A percentile compares a stretch with the other conserved stretches of the same genome.
Conservation (phyloP, 2,113 vertebrate species). For the Anolis carolinensis region DNA sequence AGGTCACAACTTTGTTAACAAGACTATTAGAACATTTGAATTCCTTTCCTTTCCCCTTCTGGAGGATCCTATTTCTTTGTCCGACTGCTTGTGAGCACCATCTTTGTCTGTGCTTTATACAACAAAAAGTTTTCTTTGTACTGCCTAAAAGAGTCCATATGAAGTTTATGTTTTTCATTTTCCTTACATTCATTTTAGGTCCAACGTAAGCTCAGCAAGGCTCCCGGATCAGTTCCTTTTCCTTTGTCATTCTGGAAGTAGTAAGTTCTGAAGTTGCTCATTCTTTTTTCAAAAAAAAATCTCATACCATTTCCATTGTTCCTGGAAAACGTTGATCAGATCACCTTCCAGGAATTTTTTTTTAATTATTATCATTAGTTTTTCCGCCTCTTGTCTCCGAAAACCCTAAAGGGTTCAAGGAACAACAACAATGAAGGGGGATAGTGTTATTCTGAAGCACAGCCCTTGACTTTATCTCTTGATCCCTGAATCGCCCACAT, state of each 20-base stretch:
- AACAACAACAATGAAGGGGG: conserved; percentile 28
- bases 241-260: conserved; percentile 27
- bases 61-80: too few relatives aligned
- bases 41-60: too few relatives aligned
- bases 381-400: background rate
- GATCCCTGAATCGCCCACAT: conserved; percentile 58
- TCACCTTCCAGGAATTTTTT: conserved; percentile 55
- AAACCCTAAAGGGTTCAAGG: conserved; percentile 56
- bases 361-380: conserved; percentile 52
- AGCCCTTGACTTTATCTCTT: conserved; percentile 38
- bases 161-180: background rate
- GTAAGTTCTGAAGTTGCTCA: conserved; percentile 48
- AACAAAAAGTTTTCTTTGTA: too few relatives aligned
- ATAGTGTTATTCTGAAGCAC: conserved; percentile 48
- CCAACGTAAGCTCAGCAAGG: background rate
- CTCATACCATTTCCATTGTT: conserved; percentile 27
- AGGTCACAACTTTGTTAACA: too few relatives aligned
- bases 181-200: background rate
- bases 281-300: conserved; percentile 36
- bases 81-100: too few relatives aligned
- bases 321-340: conserved; percentile 41
- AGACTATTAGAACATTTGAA: too few relatives aligned
- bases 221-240: background rate
- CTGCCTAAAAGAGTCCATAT: too few relatives aligned
- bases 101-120: too few relatives aligned